Base-by-base conservation (phyloP, 1,140 invertebrate species). In the Bombyx mori region DNA sequence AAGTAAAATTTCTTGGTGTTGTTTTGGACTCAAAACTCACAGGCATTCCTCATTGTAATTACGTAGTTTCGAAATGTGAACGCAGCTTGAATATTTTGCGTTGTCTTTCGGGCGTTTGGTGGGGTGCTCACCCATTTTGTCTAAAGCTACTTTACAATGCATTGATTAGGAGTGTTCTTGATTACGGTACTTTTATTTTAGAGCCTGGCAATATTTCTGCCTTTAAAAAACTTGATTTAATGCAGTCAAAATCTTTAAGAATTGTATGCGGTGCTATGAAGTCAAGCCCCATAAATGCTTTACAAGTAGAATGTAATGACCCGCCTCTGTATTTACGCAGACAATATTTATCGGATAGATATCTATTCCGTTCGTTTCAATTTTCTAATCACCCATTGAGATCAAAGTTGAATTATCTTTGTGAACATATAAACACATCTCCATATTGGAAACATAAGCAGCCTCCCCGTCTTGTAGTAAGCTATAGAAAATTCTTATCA, bases 241-340 rank as follows among this genome's bases (percentile, higher is more conserved):
- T 68, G 42, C 66, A 68, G 52, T 52, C 57, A 22, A 68, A 60
- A 56, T 51, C 58, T 12, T 46, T 63, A 42, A 46, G 65, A 50
- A 61, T 67, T 26, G 42, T 66, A 12, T 22, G 12, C 47, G 62
- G 65, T 18, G 57, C 48, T 18, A 49, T 49, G 48, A 49, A 12
- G 22, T 49, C 48, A 7, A 49, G n/a, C 22, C 8, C 48, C n/a
- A 49, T 49, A 49, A 49, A 49, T 49, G 48, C 48, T 22, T 22
- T 49, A n/a, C 48, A 49, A 49, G 5, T 22, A 6, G 48, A 8
- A 49, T 49, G 6, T 49, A 18, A 22, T 49, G 48, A 49, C 8
- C 51, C 51, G 22, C 22, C 42, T 42, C 51, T 62, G 18, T n/a
- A 60, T 42, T 8, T 65, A 12, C 44, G 60, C 45, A 44, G 54